These are phyloP conservation scores for Eupelmus urozonus DNA, from an alignment of 2,888 invertebrate genomes.

Conservation along the genomic window DNA sequence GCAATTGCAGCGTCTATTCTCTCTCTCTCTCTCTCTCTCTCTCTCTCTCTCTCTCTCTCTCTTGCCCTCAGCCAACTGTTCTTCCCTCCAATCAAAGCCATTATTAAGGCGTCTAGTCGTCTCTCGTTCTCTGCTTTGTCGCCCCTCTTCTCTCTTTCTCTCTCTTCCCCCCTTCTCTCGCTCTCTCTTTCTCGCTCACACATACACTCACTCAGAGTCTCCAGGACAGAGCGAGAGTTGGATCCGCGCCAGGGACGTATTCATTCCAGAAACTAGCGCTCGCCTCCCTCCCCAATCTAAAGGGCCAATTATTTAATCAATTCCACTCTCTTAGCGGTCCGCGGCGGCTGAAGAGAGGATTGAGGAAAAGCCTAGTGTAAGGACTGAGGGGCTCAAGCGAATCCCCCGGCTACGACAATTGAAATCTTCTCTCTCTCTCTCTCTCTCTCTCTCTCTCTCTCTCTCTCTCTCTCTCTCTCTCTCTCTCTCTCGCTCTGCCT, in stretches of 20 bases:
- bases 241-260: slow-evolving; percentile 69
- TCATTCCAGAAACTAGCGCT: slow-evolving; percentile 76
- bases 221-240: slow-evolving; percentile 48
- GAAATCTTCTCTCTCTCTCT: slow-evolving; percentile 65
- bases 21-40: neutral
- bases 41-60: neutral
- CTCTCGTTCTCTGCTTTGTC: slow-evolving; percentile 59
- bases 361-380: slow-evolving; percentile 57
- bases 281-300: slow-evolving; percentile 71
- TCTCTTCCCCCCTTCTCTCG: slow-evolving; percentile 59
- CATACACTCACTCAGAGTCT: neutral
- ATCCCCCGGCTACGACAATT: slow-evolving; percentile 71
- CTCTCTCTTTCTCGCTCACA: slow-evolving; percentile 16
- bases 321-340: slow-evolving; percentile 71
- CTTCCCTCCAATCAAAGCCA: slow-evolving; percentile 71
- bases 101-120: slow-evolving; percentile 73
- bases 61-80: too few relatives aligned
- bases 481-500: slow-evolving; percentile 40
- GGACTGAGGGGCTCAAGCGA: slow-evolving; percentile 29
- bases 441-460: slow-evolving; percentile 55
- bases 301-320: slow-evolving; percentile 78
- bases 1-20: slow-evolving; percentile 36
- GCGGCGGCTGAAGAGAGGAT: slow-evolving; percentile 64
- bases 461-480: slow-evolving; percentile 56
- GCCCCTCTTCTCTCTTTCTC: slow-evolving; percentile 65